Percentiles rank a stretch among this genome's conserved stretches.
phyloP scores from a whole-genome alignment of 2,113 vertebrate species.

The Scolopax mira region DNA sequence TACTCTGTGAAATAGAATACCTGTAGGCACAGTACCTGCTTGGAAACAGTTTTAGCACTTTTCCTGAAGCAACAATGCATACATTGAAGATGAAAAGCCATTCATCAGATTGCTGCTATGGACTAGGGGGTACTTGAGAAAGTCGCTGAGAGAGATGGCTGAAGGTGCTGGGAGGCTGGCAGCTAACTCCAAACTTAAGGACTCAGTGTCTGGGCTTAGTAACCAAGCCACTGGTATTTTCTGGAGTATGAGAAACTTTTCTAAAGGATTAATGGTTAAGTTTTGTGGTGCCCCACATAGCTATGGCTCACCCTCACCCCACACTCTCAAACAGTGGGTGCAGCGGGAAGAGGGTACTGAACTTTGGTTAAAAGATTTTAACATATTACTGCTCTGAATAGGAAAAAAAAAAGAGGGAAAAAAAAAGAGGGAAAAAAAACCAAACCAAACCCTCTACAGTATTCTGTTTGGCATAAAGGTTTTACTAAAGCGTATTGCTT shows the following conservation, averaged over 20 bases:
- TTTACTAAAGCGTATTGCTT: not conserved
- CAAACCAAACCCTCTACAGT: not conserved
- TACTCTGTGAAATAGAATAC: not conserved
- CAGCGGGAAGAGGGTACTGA: not conserved
- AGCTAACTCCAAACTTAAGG: not conserved
- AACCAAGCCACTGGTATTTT: not conserved
- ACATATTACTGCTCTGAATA: not conserved
- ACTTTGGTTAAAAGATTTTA: not conserved
- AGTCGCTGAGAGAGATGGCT: not conserved
- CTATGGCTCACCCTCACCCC: not conserved
- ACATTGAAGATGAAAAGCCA: not conserved
- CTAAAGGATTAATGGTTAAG: not conserved
- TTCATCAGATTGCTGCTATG: not conserved
- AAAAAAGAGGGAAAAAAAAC: not conserved
- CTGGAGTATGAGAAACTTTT: not conserved
- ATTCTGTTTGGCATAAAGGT: not conserved
- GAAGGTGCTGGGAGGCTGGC: not conserved
- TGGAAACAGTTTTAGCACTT: not conserved
- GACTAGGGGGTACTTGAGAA: not conserved
- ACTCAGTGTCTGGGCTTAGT: not conserved
- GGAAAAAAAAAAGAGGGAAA: not conserved
- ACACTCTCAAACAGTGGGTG: not conserved
- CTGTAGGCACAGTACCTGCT: not conserved
- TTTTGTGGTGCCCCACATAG: not conserved
- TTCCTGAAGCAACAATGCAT: not conserved